Base-by-base conservation (phyloP, 2,888 invertebrate species). In the Heliconius charithonia region DNA sequence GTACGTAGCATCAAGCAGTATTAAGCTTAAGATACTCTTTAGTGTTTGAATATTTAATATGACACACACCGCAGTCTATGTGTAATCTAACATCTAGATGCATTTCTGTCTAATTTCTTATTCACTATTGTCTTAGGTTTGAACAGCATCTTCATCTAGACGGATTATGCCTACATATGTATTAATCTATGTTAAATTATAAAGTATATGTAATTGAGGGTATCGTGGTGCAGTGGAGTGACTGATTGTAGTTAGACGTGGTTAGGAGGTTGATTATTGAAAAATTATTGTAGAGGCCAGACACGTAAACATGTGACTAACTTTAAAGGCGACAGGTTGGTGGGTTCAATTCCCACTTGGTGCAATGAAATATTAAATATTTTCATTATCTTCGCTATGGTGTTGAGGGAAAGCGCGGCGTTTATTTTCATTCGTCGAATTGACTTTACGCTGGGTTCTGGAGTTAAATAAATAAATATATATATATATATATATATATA, bases 21-120 rank as follows among this genome's bases (percentile, higher is more conserved):
- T 37, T 37, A 45, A 45, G 16, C 62, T 73, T 63, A 63, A 63
- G 74, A 13, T 19, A 19, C 51, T 51, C 6, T 63, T 37, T 9
- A 27, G n/a, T n/a, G 16, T 69, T 22, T 74, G 74, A 32, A 63
- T 74, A 74, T 63, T 74, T 63, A 63, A 63, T 74, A 62, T 27
- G 27, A 41, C 71, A 62, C 41, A 65, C n/a, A 32, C 19, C 27
- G 37, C 77, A 76, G 62, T 69, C 37, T n/a, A 37, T 70, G 59
- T 62, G 22, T 66, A 67, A 67, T 67, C 66, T 75, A 29, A 66
- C 32, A 29, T 65, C 37, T 56, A 56, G 59, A 76, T 41, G 67
- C 59, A 56, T 70, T 67, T 69, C 56, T 37, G 59, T 69, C 69
- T 76, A 70, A 76, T 76, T 69, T 76, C 25, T 69, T 62, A 76